Evolutionary conservation across 1,140 invertebrate species (phyloP), one percentile per base, ranked within the genome.

Genomic region (Ruditapes philippinarum): DNA sequence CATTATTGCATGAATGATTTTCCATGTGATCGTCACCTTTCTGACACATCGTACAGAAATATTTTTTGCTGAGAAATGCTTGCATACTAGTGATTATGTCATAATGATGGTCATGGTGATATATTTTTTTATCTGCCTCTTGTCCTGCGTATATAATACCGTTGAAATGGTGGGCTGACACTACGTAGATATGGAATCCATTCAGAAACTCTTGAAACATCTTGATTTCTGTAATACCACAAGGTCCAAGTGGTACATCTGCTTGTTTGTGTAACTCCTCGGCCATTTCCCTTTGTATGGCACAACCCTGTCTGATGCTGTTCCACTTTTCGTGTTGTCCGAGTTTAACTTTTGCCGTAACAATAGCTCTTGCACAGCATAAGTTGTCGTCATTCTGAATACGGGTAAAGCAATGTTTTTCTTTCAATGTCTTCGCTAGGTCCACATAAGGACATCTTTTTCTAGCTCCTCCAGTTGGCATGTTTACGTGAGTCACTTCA

Each of bases 1-100:
- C 65, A 22, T 84, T 84, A 40, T 84, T 68, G 42, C 81, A 84
- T 19, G 51, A 40, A 45, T 79, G 62, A 19, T 65, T 60, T 33
- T 51, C 70, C 22, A 5, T 78, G n/a, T 88, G 74, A 25, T 80
- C 74, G 31, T 88, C 65, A n/a, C 85, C 74, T n/a, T n/a, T n/a
- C n/a, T 31, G 42, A 33, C 57, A 88, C 1, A 7, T 9, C 0
- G 78, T 54, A 65, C 74, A 79, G 28, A 14, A 79, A 42, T 88
- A 88, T 1, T 22, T 57, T 40, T 25, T 62, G 0, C 4, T 9
- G 1, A 80, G 49, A 25, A 88, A 88, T 25, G 74, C 54, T 68
- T 60, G 45, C 40, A 88, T 80, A 31, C 54, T 74, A 3, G 68
- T 76, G 9, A 86, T 76, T 25, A 86, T 65, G 38, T 86, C 51